Evolutionary conservation across 2,797 vertebrate species (phyloP).

Genomic region (Pelochelys cantorii): DNA sequence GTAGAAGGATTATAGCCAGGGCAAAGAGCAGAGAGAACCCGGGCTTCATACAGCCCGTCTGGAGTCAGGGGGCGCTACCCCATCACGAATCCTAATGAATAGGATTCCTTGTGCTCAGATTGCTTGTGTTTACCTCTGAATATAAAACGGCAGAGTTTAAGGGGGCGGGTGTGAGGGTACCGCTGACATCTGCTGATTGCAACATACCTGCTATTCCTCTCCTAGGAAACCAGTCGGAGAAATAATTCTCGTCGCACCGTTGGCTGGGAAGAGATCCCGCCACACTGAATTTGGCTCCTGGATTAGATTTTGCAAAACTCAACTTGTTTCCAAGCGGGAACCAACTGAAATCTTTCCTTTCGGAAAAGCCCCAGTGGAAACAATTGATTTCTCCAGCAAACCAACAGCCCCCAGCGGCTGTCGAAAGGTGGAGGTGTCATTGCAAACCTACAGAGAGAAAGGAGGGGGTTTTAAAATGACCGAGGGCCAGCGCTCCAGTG

Average conservation of each 20-base stretch:
- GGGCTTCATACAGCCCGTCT: too few species aligned
- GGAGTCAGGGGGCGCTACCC: neutral
- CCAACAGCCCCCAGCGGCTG: neutral
- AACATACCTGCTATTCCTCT: neutral
- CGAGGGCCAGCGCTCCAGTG: neutral
- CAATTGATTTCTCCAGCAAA: conserved; percentile 14
- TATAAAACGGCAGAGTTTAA: neutral
- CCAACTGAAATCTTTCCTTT: neutral
- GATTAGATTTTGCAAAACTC: neutral
- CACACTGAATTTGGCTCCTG: neutral
- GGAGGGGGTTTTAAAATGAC: neutral
- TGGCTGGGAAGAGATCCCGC: neutral
- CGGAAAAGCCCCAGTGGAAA: neutral
- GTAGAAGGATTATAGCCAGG: too few species aligned
- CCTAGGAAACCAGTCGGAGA: neutral
- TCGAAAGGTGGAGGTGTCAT: conserved; percentile 38
- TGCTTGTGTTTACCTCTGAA: conserved; percentile 10
- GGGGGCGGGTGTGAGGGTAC: neutral
- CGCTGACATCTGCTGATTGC: neutral
- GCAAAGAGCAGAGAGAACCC: too few species aligned
- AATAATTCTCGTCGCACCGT: neutral
- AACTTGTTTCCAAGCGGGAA: neutral
- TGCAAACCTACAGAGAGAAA: conserved; percentile 57
- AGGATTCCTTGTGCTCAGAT: neutral
- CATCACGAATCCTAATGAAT: too few species aligned